Evolutionary conservation across 2,113 vertebrate species (phyloP).

Genomic region (Pelmatolapia mariae): DNA sequence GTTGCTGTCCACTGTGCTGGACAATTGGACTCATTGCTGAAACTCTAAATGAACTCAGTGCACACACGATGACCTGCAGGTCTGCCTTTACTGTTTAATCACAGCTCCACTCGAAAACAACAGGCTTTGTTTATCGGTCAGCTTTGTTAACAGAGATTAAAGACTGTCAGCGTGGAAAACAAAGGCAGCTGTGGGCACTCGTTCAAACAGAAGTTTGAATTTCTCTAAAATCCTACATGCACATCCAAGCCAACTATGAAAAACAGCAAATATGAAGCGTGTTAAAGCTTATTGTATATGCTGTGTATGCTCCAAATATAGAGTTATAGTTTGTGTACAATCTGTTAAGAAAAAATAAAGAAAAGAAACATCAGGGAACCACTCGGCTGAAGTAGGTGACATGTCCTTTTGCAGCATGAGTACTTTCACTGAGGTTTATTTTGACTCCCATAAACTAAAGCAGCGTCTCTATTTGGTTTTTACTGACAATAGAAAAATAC

Average conservation of each 20-base stretch:
- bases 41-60: neutral
- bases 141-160: neutral
- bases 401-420: neutral
- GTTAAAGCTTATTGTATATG: neutral
- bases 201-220: neutral
- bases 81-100: neutral
- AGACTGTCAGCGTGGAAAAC: neutral
- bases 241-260: neutral
- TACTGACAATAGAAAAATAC: neutral
- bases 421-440: neutral
- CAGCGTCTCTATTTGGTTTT: neutral
- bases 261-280: neutral
- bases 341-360: neutral
- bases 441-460: neutral
- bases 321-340: neutral
- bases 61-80: neutral
- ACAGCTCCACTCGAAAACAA: neutral
- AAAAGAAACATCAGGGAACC: neutral
- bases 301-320: neutral
- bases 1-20: neutral
- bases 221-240: fast-evolving
- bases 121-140: neutral
- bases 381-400: neutral
- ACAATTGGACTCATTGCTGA: neutral
- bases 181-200: neutral